A percentile compares a stretch with the other conserved stretches of the same genome.
Conservation (phyloP, 1,140 invertebrate genomes). For the Drosophila asahinai region DNA sequence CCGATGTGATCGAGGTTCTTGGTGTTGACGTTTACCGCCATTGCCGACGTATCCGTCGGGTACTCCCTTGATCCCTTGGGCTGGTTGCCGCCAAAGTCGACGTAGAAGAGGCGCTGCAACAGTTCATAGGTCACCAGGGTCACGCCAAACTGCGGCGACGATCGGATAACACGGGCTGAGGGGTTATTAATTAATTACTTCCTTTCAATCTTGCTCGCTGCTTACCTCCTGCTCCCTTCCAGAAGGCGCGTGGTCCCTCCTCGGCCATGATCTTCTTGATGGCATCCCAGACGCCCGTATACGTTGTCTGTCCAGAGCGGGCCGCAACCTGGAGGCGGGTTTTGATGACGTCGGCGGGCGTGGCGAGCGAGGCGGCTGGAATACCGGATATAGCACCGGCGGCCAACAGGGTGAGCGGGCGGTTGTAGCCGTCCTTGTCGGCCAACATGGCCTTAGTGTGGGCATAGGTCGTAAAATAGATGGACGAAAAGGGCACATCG, state of each 20-base stretch:
- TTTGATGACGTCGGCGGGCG: slow-evolving; percentile 99
- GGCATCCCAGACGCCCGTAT: slow-evolving; percentile 96
- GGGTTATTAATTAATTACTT: slow-evolving; percentile 26
- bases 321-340: slow-evolving; percentile 98
- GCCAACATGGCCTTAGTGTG: slow-evolving; percentile 94
- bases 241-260: slow-evolving; percentile 97
- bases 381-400: slow-evolving; percentile 97
- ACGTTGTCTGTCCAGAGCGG: slow-evolving; percentile 97
- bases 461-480: slow-evolving; percentile 99
- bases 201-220: slow-evolving; percentile 87
- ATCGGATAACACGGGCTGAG: slow-evolving; percentile 96
- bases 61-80: slow-evolving; percentile 75
- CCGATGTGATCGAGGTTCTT: slow-evolving; percentile 95
- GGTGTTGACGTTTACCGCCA: slow-evolving; percentile 21
- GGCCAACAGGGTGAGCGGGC: slow-evolving; percentile 93
- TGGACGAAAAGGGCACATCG: slow-evolving; percentile 98
- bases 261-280: slow-evolving; percentile 95
- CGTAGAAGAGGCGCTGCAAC: slow-evolving; percentile 97
- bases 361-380: slow-evolving; percentile 98
- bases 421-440: slow-evolving; percentile 96
- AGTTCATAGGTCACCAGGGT: slow-evolving; percentile 99
- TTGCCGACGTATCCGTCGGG: background rate
- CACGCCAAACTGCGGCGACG: slow-evolving; percentile 99
- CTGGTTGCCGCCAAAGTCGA: slow-evolving; percentile 97
- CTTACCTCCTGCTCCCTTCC: slow-evolving; percentile 97